These are phyloP conservation scores for Sorex fumeus DNA, from an alignment of 2,113 vertebrate species.

Conservation along the genomic window DNA sequence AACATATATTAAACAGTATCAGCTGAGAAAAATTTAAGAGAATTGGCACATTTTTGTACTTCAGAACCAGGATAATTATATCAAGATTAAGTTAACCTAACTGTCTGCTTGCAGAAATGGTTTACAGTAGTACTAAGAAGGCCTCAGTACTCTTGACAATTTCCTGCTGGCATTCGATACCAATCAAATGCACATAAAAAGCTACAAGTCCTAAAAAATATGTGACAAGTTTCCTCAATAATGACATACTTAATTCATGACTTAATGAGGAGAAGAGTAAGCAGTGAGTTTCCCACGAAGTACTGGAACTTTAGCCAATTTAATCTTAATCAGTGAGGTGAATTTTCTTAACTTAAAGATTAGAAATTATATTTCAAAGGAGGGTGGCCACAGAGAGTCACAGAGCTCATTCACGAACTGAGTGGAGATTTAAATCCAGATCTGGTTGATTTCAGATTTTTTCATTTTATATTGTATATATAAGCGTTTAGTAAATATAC, in stretches of 20 bases:
- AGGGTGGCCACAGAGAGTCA: background rate
- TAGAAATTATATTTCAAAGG: background rate
- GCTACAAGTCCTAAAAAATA: conserved; percentile 5
- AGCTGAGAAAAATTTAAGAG: conserved; percentile 42
- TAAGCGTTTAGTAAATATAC: background rate
- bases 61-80: background rate
- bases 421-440: conserved; percentile 22
- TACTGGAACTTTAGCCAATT: background rate
- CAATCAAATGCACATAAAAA: background rate
- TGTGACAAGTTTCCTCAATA: background rate
- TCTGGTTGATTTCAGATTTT: background rate
- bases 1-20: background rate
- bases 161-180: background rate
- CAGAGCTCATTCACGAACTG: background rate
- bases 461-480: background rate
- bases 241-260: conserved; percentile 4
- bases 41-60: background rate
- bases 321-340: conserved; percentile 36
- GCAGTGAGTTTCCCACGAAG: conserved; percentile 16
- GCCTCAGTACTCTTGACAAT: background rate
- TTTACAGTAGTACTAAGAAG: background rate
- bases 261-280: background rate
- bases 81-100: background rate
- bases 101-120: background rate
- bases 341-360: conserved; percentile 32